Conservation (phyloP, 2,888 invertebrate genomes). For the Baccha elongata region DNA sequence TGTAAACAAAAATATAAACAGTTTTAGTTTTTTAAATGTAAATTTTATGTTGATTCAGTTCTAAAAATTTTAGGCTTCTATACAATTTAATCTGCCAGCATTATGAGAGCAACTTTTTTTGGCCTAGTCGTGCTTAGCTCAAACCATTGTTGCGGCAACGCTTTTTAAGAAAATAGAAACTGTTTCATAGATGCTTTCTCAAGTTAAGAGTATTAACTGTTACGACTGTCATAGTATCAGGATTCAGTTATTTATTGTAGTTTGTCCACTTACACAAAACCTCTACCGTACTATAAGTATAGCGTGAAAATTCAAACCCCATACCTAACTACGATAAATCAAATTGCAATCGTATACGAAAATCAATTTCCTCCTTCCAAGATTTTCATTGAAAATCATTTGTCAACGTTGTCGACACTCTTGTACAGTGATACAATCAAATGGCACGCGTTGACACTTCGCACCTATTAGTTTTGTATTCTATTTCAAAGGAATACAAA, state of each 20-base stretch:
- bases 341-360: slow-evolving; percentile 31
- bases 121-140: too few species aligned
- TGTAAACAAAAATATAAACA: too few species aligned
- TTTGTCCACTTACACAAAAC: background rate
- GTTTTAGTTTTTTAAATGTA: too few species aligned
- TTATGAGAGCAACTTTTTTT: too few species aligned
- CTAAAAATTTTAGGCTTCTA: too few species aligned
- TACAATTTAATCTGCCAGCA: too few species aligned
- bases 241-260: background rate
- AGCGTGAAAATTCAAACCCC: background rate
- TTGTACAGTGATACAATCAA: slow-evolving; percentile 41
- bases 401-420: slow-evolving; percentile 44
- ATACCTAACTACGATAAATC: slow-evolving; percentile 28
- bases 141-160: too few species aligned
- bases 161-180: too few species aligned
- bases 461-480: slow-evolving; percentile 55
- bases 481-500: slow-evolving; percentile 2
- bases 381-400: slow-evolving; percentile 34
- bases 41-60: too few species aligned
- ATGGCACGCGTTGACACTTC: slow-evolving; percentile 54
- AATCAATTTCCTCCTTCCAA: slow-evolving; percentile 50
- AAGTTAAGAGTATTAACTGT: too few species aligned
- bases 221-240: too few species aligned
- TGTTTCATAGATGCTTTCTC: too few species aligned
- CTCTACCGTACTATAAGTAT: background rate